Evolutionary conservation across 2,113 vertebrate genomes (phyloP).

Genomic region (Galeopterus variegatus): DNA sequence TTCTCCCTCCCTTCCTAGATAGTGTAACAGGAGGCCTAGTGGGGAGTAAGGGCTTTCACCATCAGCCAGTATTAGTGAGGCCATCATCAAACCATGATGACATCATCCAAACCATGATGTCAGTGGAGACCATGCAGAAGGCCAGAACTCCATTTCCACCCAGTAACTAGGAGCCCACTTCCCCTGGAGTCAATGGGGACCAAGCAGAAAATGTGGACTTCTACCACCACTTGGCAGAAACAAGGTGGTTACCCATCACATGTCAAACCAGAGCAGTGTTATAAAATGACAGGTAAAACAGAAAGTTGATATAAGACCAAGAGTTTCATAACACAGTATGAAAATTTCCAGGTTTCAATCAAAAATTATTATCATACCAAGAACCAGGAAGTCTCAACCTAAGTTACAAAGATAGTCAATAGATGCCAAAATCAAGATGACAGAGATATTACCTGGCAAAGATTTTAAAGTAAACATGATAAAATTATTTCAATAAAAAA

Average conservation of each 20-base stretch:
- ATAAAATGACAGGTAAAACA: not conserved
- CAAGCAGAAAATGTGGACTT: not conserved
- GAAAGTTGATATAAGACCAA: not conserved
- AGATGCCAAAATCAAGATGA: not conserved
- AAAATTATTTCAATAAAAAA: not conserved
- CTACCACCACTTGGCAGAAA: not conserved
- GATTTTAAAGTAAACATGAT: not conserved
- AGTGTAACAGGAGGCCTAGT: not conserved
- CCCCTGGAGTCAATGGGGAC: not conserved
- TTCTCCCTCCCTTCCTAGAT: not conserved
- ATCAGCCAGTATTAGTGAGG: not conserved
- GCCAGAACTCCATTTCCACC: not conserved
- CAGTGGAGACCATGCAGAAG: not conserved
- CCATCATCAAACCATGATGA: rapidly evolving
- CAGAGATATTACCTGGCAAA: not conserved
- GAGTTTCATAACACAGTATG: not conserved
- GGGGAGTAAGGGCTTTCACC: not conserved
- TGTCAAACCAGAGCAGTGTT: not conserved
- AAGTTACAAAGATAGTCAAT: not conserved
- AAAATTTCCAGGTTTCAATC: not conserved
- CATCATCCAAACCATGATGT: rapidly evolving
- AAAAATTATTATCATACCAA: not conserved
- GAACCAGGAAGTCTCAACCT: not conserved
- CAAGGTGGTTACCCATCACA: not conserved
- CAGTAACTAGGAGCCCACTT: not conserved